phyloP scores from a whole-genome alignment of 2,888 invertebrate species.

The Drosophila kuntzei region DNA sequence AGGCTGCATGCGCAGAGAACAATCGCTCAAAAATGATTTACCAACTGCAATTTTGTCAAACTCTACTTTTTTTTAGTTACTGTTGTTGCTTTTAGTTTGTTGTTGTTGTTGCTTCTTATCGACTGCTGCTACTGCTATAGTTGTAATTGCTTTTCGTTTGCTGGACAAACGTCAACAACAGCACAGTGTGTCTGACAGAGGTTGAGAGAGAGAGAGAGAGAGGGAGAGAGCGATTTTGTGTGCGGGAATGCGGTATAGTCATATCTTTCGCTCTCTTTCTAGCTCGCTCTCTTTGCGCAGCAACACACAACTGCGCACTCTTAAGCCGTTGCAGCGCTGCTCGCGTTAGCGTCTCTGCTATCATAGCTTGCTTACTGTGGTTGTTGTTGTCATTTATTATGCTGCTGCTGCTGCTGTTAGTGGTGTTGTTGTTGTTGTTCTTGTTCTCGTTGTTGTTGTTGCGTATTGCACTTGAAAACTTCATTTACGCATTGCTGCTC shows the following conservation, averaged over 20 bases:
- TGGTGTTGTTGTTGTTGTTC: conserved; percentile 34
- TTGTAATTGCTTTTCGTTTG: conserved; percentile 42
- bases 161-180: conserved; percentile 45
- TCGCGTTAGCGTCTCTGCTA: conserved; percentile 24
- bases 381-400: conserved; percentile 39
- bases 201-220: conserved; percentile 3
- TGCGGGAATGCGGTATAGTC: not conserved
- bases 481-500: conserved; percentile 63
- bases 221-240: not conserved
- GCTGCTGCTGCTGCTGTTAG: conserved; percentile 32
- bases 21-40: conserved; percentile 2
- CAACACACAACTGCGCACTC: conserved; percentile 61
- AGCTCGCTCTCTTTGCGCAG: conserved; percentile 67
- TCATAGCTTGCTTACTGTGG: conserved; percentile 32
- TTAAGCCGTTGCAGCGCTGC: conserved; percentile 40
- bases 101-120: conserved; percentile 27
- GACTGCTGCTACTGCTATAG: conserved; percentile 20
- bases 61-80: conserved; percentile 3
- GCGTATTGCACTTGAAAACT: conserved; percentile 78
- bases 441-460: conserved; percentile 52
- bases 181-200: conserved; percentile 1
- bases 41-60: conserved; percentile 27
- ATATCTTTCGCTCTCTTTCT: not conserved
- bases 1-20: conserved; percentile 48
- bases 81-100: conserved; percentile 20